Conservation (phyloP, 2,888 invertebrate genomes). For the Eilema griseolum region DNA sequence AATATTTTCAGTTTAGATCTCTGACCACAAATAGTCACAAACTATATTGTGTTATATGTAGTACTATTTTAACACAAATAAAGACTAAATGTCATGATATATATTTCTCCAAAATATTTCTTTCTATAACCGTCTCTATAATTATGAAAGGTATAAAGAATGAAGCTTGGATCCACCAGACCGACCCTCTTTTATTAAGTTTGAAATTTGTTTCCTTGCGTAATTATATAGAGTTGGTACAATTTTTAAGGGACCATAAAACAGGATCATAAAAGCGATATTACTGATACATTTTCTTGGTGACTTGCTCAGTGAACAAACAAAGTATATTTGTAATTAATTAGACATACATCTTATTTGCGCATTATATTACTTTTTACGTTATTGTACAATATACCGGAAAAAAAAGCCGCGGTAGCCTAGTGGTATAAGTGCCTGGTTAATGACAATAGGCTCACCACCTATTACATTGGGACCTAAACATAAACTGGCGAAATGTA, state of each 20-base stretch:
- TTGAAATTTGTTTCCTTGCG: slow-evolving; percentile 43
- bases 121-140: slow-evolving; percentile 25
- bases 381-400: no score
- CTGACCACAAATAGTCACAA: not conserved
- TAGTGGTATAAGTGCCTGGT: no score
- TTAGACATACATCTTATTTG: no score
- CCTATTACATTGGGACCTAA: no score
- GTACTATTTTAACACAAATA: not conserved
- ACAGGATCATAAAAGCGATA: not conserved
- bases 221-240: slow-evolving; percentile 35
- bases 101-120: slow-evolving; percentile 8
- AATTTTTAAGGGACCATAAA: slow-evolving; percentile 40
- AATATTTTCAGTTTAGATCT: not conserved
- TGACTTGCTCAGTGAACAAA: no score
- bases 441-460: no score
- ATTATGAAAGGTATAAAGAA: slow-evolving; percentile 44
- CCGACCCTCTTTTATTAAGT: slow-evolving; percentile 49
- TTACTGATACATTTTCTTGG: no score
- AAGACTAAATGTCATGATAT: not conserved
- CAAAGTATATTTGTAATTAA: no score
- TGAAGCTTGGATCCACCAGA: slow-evolving; percentile 28
- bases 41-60: no score
- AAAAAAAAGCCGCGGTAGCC: no score
- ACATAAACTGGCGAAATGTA: no score
- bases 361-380: no score